Percentiles rank a stretch among this genome's conserved stretches.
These are phyloP conservation scores for Temnothorax longispinosus DNA, from an alignment of 1,140 invertebrate genomes.

Conservation along the genomic window DNA sequence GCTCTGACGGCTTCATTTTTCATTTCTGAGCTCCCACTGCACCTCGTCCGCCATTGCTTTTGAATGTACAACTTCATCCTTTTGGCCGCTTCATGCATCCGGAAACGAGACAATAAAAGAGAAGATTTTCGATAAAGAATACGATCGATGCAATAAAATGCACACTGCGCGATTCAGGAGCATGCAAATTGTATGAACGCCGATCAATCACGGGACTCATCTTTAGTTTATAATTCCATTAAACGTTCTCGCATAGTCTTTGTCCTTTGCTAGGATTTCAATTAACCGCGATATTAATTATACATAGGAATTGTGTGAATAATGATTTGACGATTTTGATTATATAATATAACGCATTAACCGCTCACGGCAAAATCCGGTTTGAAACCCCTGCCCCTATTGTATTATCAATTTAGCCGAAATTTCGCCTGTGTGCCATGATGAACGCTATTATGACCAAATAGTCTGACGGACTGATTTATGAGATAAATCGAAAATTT, in stretches of 20 bases:
- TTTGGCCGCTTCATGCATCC: neutral
- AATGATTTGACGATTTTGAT: constrained; percentile 46
- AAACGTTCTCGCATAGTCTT: constrained; percentile 54
- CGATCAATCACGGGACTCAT: constrained; percentile 56
- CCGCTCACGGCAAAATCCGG: constrained; percentile 7
- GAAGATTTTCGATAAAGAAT: constrained; percentile 58
- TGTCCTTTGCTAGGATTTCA: constrained; percentile 50
- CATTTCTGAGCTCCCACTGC: neutral
- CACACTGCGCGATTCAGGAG: constrained; percentile 18
- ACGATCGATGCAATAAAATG: constrained; percentile 63
- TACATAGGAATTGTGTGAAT: constrained; percentile 43
- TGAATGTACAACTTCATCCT: neutral
- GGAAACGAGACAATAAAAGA: constrained; percentile 31
- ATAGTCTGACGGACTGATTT: constrained; percentile 23
- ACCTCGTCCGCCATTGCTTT: neutral
- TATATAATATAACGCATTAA: constrained; percentile 44
- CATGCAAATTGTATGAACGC: constrained; percentile 64
- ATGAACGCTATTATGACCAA: constrained; percentile 4
- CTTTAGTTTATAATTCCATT: constrained; percentile 73
- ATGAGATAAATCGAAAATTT: constrained; percentile 6
- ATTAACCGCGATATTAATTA: constrained; percentile 47
- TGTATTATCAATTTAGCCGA: constrained; percentile 39
- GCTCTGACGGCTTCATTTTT: neutral
- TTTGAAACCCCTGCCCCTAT: neutral
- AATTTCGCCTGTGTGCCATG: constrained; percentile 7